Conservation (phyloP, 1,140 invertebrate genomes). For the Drosophila bocqueti region DNA sequence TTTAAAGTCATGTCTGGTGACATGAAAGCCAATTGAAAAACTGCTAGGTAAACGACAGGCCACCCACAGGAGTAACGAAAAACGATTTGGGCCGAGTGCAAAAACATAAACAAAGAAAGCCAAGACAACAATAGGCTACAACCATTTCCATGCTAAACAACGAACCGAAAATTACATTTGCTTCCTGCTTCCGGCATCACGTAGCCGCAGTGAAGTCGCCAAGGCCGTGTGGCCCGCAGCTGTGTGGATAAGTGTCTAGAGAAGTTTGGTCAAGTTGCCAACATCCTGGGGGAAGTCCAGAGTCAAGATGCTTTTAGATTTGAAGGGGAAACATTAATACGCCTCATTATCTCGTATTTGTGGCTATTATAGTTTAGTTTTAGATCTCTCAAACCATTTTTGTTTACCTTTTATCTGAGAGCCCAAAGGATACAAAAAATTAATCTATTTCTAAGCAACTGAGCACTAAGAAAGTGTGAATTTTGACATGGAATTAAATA, state of each 20-base stretch:
- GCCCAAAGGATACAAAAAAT: too few relatives aligned
- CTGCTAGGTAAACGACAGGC: slow-evolving; percentile 32
- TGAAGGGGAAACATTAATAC: not conserved
- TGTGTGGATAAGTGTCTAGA: slow-evolving; percentile 16
- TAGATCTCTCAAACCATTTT: not conserved
- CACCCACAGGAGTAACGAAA: slow-evolving; percentile 19
- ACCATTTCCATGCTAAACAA: slow-evolving; percentile 43
- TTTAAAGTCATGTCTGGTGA: slow-evolving; percentile 53
- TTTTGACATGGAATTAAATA: not conserved
- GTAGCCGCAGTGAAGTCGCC: slow-evolving; percentile 61
- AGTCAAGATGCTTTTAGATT: not conserved
- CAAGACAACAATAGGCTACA: slow-evolving; percentile 55
- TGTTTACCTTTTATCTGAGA: not conserved
- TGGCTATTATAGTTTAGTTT: not conserved
- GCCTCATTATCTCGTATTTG: not conserved
- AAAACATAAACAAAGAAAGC: slow-evolving; percentile 58
- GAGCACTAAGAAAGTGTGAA: not conserved
- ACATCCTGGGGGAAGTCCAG: slow-evolving; percentile 40
- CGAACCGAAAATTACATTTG: slow-evolving; percentile 66
- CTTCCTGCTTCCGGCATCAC: slow-evolving; percentile 76
- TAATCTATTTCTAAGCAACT: not conserved
- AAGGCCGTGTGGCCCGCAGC: slow-evolving; percentile 9
- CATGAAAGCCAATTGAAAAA: slow-evolving; percentile 24
- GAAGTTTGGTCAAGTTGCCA: slow-evolving; percentile 47
- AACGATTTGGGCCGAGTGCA: slow-evolving; percentile 38